phyloP scores from a whole-genome alignment of 2,113 vertebrate species.

The Herpetotheres cachinnans region DNA sequence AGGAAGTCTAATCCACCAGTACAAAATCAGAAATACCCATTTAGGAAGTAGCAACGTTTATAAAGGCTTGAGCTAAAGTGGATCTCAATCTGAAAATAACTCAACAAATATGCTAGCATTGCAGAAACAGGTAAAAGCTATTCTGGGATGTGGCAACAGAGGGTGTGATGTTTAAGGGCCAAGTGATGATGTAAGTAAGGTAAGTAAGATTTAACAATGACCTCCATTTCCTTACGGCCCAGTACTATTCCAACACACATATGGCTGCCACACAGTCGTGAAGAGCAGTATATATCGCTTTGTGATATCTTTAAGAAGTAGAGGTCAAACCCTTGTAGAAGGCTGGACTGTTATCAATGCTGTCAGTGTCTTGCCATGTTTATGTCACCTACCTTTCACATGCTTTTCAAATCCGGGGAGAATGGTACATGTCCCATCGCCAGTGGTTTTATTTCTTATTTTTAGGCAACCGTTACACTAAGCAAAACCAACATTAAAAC shows the following conservation, averaged over 20 bases:
- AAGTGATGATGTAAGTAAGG: not conserved
- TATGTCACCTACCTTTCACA: not conserved
- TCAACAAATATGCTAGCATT: too few species aligned
- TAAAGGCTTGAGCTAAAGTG: not conserved
- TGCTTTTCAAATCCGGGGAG: not conserved
- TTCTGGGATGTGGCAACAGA: not conserved
- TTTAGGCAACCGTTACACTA: not conserved
- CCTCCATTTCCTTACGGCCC: not conserved
- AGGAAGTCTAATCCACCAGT: not conserved
- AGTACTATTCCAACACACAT: not conserved
- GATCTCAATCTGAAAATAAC: not conserved
- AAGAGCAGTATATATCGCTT: not conserved
- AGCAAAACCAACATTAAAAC: not conserved
- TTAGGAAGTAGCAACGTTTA: not conserved
- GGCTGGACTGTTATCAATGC: not conserved
- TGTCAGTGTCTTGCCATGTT: not conserved
- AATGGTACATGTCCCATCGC: rapidly evolving
- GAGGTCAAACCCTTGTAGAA: not conserved
- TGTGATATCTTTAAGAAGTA: not conserved
- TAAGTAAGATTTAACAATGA: not conserved
- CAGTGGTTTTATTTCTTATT: not conserved
- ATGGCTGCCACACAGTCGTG: not conserved
- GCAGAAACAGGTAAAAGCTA: not conserved
- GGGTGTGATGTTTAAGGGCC: not conserved
- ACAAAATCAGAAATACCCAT: not conserved